Conservation (phyloP, 92 coral and sea anemone species). For the Heliopora coerulea region DNA sequence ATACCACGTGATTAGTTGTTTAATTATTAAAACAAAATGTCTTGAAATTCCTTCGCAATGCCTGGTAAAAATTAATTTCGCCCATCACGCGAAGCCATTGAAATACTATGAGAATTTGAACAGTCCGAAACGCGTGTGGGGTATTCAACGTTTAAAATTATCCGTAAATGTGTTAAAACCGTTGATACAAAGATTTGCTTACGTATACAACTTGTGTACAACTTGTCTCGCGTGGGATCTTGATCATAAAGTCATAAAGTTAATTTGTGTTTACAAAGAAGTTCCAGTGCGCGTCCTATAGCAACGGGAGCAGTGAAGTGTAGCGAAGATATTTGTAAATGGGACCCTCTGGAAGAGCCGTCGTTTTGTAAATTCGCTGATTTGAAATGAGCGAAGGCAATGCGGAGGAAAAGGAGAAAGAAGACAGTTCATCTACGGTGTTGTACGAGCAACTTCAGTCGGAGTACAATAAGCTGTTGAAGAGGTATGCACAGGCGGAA, state of each 20-base stretch:
- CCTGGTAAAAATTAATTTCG: not conserved
- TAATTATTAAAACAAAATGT: slow-evolving; percentile 34
- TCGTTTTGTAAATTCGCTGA: slow-evolving; percentile 3
- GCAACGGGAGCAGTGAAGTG: slow-evolving; percentile 39
- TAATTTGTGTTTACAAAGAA: slow-evolving; percentile 24
- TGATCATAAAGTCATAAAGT: slow-evolving; percentile 31
- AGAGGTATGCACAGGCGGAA: slow-evolving; percentile 93
- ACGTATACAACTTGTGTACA: no score
- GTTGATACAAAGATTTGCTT: no score
- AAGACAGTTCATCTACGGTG: slow-evolving; percentile 43
- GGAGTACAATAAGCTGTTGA: slow-evolving; percentile 86
- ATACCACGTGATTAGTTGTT: slow-evolving; percentile 25
- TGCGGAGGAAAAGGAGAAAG: not conserved
- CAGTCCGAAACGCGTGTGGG: not conserved
- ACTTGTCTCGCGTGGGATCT: not conserved
- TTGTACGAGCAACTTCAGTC: slow-evolving; percentile 75
- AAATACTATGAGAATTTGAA: not conserved
- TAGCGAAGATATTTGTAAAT: slow-evolving; percentile 23
- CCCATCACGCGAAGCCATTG: not conserved
- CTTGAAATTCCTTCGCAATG: not conserved
- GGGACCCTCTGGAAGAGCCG: slow-evolving; percentile 1
- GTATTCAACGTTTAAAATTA: no score
- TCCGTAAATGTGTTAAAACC: no score
- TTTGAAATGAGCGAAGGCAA: slow-evolving; percentile 19
- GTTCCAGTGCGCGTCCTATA: slow-evolving; percentile 19